Base-by-base conservation (phyloP, 1,140 invertebrate genomes). In the Diploscapter pachys region DNA sequence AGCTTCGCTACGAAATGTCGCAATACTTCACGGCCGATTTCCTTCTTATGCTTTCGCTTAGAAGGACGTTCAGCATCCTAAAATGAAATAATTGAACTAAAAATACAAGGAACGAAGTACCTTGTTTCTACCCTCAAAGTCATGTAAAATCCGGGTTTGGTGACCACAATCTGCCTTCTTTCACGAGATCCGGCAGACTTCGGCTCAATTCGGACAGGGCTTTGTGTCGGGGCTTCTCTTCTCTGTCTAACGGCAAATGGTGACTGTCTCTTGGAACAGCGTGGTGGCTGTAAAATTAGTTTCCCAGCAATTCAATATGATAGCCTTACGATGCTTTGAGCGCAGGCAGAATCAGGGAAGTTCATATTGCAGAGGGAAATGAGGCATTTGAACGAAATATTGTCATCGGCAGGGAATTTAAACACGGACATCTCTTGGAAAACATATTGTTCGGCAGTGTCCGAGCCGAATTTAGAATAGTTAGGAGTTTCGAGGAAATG, bases 351-450 rank as follows among this genome's bases (percentile, higher is more conserved):
- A 56, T 75, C 73, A 3, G 52, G 52, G 48, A 69, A 71, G n/a
- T 72, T 73, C 77, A 82, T 81, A 65, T 84, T 80, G 74, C 83
- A 84, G 53, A 84, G 69, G 2, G 83, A 84, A 56, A 84, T 73
- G 61, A 73, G 62, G 72, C 83, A 84, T 48, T 80, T 73, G 72
- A 84, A 84, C 8, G 80, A 6, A 9, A 84, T 55, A 71, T 84
- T 83, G 71, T 79, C 74, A 56, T 85, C 83, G 5, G 80, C 84
- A 11, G 83, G 83, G 71, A 84, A 84, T 69, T 85, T 85, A 76
- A 84, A 84, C 5, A 80, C 82, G 52, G 76, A 74, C 82, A 85
- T 85, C 75, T 85, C 83, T 66, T 85, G 81, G 62, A 75, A 82
- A 6, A 82, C 81, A 59, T 79, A 82, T 4, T 62, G 3, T 61